Evolutionary conservation across 1,140 invertebrate genomes (phyloP).

Genomic region (Drosophila bifasciata): DNA sequence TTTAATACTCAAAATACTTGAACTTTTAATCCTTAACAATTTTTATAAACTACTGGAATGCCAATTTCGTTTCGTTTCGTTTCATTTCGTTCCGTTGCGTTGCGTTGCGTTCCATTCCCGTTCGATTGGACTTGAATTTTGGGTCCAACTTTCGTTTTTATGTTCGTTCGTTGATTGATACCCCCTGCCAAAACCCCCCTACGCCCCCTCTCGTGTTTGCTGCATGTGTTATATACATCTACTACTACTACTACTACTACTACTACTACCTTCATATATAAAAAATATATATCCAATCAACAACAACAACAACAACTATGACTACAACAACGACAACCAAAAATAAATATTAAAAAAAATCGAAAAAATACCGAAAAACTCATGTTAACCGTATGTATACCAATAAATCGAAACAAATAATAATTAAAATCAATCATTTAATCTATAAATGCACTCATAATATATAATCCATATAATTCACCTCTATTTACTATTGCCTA

Average conservation of each 20-base stretch:
- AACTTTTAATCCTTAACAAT: constrained; percentile 35
- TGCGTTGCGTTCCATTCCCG: constrained; percentile 58
- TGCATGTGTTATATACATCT: constrained; percentile 69
- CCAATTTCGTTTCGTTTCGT: constrained; percentile 34
- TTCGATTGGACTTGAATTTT: constrained; percentile 55
- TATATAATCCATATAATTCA: background rate
- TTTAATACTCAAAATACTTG: constrained; percentile 10
- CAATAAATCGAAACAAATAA: constrained; percentile 27
- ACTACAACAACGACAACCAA: constrained; percentile 37
- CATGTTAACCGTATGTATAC: constrained; percentile 66
- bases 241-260: constrained; percentile 50
- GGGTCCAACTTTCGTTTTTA: constrained; percentile 53
- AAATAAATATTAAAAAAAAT: constrained; percentile 44
- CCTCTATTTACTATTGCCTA: background rate
- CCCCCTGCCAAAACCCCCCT: no score
- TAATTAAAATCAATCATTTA: constrained; percentile 15
- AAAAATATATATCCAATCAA: constrained; percentile 10
- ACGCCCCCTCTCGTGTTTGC: constrained; percentile 64
- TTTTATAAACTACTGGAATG: constrained; percentile 37
- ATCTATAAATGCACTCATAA: constrained; percentile 29
- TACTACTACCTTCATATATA: constrained; percentile 31
- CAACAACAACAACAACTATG: constrained; percentile 32
- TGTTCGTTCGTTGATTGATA: constrained; percentile 65
- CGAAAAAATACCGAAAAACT: constrained; percentile 65
- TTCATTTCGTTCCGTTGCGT: constrained; percentile 58